Conservation (phyloP, 2,888 invertebrate genomes). For the Pollenia labialis region DNA sequence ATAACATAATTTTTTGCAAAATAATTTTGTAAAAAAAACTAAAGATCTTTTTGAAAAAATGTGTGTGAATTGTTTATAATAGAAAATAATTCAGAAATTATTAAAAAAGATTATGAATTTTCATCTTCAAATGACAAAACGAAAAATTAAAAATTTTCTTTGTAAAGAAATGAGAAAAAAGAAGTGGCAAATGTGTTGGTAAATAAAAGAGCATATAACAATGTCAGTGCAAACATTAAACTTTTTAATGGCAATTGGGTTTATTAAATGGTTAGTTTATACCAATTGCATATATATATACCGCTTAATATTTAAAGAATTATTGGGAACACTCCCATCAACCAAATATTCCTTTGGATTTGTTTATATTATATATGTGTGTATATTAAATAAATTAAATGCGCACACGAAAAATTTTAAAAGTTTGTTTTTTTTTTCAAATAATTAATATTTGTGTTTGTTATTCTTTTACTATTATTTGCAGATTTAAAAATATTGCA, state of each 20-base stretch:
- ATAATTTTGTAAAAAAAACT: not conserved
- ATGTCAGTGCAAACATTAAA: not conserved
- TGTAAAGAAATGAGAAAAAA: not conserved
- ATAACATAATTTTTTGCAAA: not conserved
- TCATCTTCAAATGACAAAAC: conserved; percentile 9
- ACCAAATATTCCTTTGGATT: not conserved
- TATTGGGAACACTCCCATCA: conserved; percentile 11
- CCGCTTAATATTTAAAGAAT: not conserved
- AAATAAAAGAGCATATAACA: conserved; percentile 29
- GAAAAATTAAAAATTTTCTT: conserved; percentile 3
- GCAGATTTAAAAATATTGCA: conserved; percentile 48
- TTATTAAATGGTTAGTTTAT: not conserved
- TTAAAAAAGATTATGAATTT: no score
- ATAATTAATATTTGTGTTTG: not conserved
- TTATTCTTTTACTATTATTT: conserved; percentile 43
- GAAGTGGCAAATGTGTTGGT: not conserved
- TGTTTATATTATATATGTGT: not conserved
- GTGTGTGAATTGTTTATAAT: not conserved
- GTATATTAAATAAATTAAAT: not conserved
- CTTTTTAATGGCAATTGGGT: not conserved
- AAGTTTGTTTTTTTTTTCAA: not conserved
- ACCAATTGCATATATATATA: no score
- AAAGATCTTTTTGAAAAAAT: not conserved
- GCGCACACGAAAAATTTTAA: not conserved
- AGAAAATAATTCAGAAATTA: no score